Evolutionary conservation across 2,113 vertebrate species (phyloP), one percentile per base, ranked within the genome.

Genomic region (Mesoclemmys tuberculata): DNA sequence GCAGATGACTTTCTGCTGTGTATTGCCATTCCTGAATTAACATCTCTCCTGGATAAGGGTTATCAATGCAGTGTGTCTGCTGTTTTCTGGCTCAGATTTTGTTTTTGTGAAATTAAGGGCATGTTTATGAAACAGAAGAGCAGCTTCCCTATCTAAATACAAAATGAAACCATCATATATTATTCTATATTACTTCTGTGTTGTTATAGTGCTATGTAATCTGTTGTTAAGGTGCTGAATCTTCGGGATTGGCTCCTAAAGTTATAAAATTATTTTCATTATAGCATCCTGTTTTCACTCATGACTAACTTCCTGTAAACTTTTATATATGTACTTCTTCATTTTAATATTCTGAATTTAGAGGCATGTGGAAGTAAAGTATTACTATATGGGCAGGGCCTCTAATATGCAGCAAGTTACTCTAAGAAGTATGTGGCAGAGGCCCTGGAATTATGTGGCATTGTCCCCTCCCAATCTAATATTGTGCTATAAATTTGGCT

Each of bases 81-180:
- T 38, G 54, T 88, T 68, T 79, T 82, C 83, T 93, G 93, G 84
- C 94, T 84, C 82, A 51, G 0, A 6, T 74, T 49, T 96, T 89
- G 82, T 41, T 77, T 87, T 64, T 88, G 56, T 88, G 93, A 91
- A 94, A 92, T 48, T 52, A 80, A 94, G 80, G 93, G 46, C n/a
- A 0, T 31, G 5, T 64, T 44, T 75, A 35, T 81, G 94, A 93
- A 78, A 95, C 46, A 77, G 68, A 92, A 91, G 88, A 89, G 64
- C 68, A 22, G 88, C 78, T n/a, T 94, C 80, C 71, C 88, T 91
- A 85, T 93, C 26, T 80, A 80, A 85, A 86, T 82, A 68, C 84
- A 94, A 96, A 96, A 86, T 26, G 27, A 93, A 97, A 87, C 88
- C 0, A 0, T 79, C 4, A 5, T 58, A 48, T 91, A 75, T 38